phyloP scores from a whole-genome alignment of 1,140 invertebrate genomes.

The Melanaphis sacchari region DNA sequence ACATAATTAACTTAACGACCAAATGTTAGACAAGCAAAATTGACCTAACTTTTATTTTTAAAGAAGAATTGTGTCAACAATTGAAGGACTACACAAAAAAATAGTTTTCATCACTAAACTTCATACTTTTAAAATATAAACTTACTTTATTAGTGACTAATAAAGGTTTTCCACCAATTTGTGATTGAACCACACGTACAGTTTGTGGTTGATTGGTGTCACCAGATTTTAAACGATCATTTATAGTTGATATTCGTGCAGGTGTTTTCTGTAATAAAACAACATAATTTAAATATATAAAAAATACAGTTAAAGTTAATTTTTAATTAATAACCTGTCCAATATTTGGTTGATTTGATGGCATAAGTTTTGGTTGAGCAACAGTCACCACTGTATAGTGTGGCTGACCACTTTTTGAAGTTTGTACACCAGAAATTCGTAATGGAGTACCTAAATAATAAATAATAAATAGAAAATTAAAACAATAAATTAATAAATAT shows the following conservation, averaged over 20 bases:
- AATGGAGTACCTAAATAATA: slow-evolving; percentile 30
- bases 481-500: background rate
- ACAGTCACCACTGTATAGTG: slow-evolving; percentile 61
- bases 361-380: slow-evolving; percentile 60
- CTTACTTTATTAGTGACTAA: slow-evolving; percentile 67
- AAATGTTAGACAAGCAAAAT: background rate
- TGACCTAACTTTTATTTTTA: background rate
- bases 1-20: background rate
- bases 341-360: slow-evolving; percentile 55
- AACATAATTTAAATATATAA: background rate
- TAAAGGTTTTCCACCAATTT: slow-evolving; percentile 72
- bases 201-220: slow-evolving; percentile 50
- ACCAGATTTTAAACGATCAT: slow-evolving; percentile 35
- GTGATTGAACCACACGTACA: slow-evolving; percentile 65
- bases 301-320: background rate
- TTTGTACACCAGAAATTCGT: slow-evolving; percentile 47
- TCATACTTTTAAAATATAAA: background rate
- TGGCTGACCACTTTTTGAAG: slow-evolving; percentile 59
- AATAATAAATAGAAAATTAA: background rate
- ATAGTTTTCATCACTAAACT: background rate
- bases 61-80: background rate
- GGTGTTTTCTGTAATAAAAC: slow-evolving; percentile 9
- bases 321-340: slow-evolving; percentile 34
- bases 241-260: slow-evolving; percentile 18
- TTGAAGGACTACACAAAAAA: background rate